Percentiles rank a stretch among this genome's conserved stretches.
phyloP scores from a whole-genome alignment of 2,888 invertebrate genomes.

The Carcina quercana region DNA sequence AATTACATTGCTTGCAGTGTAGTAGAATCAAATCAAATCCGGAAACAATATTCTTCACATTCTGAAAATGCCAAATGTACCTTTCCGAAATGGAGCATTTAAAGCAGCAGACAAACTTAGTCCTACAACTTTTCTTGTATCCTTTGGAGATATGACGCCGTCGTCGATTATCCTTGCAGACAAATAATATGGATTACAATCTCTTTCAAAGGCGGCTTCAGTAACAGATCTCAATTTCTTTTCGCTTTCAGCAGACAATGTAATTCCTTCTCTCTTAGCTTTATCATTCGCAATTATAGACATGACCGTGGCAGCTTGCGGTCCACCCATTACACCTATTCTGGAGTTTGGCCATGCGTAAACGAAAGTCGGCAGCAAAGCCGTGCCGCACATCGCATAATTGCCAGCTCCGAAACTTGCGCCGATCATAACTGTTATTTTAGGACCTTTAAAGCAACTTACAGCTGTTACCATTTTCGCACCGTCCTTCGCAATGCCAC shows the following conservation, averaged over 20 bases:
- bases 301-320: conserved; percentile 95
- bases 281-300: conserved; percentile 91
- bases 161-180: conserved; percentile 98
- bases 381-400: conserved; percentile 91
- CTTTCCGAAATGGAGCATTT: conserved; percentile 84
- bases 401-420: conserved; percentile 99
- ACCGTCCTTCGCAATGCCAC: conserved; percentile 99
- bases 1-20: no score
- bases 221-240: conserved; percentile 87
- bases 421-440: conserved; percentile 96
- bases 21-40: no score
- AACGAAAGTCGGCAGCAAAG: conserved; percentile 92
- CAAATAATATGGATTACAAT: conserved; percentile 94
- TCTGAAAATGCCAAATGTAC: conserved; percentile 96
- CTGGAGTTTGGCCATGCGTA: conserved; percentile 99
- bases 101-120: conserved; percentile 92
- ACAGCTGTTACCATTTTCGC: conserved; percentile 99
- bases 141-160: conserved; percentile 96
- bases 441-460: conserved; percentile 97
- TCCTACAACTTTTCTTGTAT: conserved; percentile 93
- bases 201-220: conserved; percentile 90
- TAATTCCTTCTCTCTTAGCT: conserved; percentile 79
- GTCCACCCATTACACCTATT: conserved; percentile 99
- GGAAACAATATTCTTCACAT: no score
- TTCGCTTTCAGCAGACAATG: conserved; percentile 88